phyloP scores from a whole-genome alignment of 2,113 vertebrate genomes.

The Eptesicus fuscus region DNA sequence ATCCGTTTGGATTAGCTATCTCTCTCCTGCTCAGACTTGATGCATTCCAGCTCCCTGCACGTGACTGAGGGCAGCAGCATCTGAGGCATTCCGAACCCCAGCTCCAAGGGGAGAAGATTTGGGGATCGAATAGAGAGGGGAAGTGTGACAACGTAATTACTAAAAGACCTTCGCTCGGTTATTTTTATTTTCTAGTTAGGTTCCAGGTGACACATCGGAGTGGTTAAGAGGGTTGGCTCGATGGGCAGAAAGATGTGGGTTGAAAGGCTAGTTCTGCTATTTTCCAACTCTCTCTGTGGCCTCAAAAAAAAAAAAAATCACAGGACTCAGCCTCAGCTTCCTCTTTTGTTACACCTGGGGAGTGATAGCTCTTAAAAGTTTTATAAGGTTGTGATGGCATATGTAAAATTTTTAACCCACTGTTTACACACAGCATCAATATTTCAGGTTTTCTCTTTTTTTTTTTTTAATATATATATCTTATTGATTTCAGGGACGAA shows the following conservation, averaged over 20 bases:
- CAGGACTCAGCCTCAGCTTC: background rate
- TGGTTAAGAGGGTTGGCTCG: background rate
- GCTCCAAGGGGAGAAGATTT: background rate
- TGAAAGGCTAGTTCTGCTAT: background rate
- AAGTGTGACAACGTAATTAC: background rate
- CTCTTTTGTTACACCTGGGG: background rate
- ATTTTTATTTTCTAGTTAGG: background rate
- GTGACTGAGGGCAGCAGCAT: background rate
- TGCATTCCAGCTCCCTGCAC: background rate
- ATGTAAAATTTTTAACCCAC: background rate
- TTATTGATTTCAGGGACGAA: no score
- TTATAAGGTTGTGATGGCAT: background rate
- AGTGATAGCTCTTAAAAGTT: background rate
- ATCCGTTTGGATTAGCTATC: background rate
- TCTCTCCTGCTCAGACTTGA: background rate
- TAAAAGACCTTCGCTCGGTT: background rate
- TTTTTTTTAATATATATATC: no score
- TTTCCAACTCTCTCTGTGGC: background rate
- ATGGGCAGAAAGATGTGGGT: background rate
- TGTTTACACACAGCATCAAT: background rate
- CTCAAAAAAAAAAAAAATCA: slow-evolving; percentile 11
- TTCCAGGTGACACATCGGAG: background rate
- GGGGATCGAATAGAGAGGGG: background rate
- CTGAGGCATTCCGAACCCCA: background rate
- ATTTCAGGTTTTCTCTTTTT: background rate